Percentiles rank a stretch among this genome's conserved stretches.
phyloP scores from a whole-genome alignment of 2,113 vertebrate species.

The Cepphus grylle region DNA sequence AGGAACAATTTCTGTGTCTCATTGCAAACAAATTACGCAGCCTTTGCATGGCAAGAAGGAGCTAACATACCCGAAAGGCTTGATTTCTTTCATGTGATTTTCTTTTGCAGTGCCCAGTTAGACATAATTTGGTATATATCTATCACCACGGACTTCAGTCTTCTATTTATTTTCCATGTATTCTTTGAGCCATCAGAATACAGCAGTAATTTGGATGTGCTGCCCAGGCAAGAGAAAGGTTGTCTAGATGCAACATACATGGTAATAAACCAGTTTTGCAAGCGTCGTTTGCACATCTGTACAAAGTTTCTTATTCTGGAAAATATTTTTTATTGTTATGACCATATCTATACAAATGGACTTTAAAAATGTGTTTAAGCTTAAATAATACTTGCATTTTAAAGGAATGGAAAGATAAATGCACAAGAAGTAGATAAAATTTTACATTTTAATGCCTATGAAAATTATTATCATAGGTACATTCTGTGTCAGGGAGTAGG shows the following conservation, averaged over 20 bases:
- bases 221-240: neutral
- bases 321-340: neutral
- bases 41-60: neutral
- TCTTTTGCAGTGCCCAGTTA: neutral
- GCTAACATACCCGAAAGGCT: neutral
- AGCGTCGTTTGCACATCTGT: neutral
- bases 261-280: neutral
- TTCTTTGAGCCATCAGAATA: neutral
- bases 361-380: neutral
- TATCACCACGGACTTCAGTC: neutral
- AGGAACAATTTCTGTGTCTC: neutral
- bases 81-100: neutral
- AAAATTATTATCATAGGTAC: neutral
- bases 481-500: neutral
- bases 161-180: neutral
- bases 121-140: neutral
- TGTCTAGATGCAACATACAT: neutral
- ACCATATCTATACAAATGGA: neutral
- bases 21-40: neutral
- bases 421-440: neutral
- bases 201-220: neutral
- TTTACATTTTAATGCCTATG: neutral
- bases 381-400: neutral
- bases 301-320: neutral
- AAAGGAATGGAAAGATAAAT: neutral